Percentiles rank a stretch among this genome's conserved stretches.
These are phyloP conservation scores for Oophaga pumilio DNA, from an alignment of 2,113 vertebrate species.

Conservation along the genomic window DNA sequence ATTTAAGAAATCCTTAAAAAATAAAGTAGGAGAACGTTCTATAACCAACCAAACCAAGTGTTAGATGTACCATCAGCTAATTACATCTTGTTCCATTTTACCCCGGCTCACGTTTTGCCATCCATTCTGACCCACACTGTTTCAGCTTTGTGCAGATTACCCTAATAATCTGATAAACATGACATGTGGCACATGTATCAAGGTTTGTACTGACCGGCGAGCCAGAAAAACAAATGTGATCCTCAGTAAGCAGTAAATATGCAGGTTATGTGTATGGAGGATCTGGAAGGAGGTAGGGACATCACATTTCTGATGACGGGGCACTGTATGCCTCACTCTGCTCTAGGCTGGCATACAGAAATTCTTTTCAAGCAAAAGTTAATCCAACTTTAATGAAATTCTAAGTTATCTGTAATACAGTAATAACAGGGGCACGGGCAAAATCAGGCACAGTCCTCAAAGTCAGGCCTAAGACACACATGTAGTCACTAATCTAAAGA, in stretches of 20 bases:
- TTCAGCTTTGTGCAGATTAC: constrained; percentile 46
- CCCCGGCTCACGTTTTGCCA: background rate
- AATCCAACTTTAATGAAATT: constrained; percentile 64
- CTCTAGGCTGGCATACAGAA: constrained; percentile 59
- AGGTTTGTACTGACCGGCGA: constrained; percentile 34
- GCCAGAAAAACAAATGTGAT: constrained; percentile 10
- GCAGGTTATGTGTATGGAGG: background rate
- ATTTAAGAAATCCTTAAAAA: background rate
- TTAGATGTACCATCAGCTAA: background rate
- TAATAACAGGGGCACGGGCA: constrained; percentile 50
- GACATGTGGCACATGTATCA: constrained; percentile 43
- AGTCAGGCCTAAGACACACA: background rate
- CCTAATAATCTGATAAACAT: constrained; percentile 52
- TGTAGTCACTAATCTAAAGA: background rate
- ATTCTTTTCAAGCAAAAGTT: constrained; percentile 62
- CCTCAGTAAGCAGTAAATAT: background rate
- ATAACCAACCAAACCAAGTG: background rate
- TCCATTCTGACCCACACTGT: constrained; percentile 7
- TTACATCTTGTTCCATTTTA: background rate
- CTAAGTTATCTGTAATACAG: constrained; percentile 63
- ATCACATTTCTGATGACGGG: background rate
- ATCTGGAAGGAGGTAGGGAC: background rate
- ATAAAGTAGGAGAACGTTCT: background rate
- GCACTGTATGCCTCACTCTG: background rate
- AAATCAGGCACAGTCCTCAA: constrained; percentile 16